Evolutionary conservation across 2,888 invertebrate species (phyloP).

Genomic region (Dasysyrphus albostriatus): DNA sequence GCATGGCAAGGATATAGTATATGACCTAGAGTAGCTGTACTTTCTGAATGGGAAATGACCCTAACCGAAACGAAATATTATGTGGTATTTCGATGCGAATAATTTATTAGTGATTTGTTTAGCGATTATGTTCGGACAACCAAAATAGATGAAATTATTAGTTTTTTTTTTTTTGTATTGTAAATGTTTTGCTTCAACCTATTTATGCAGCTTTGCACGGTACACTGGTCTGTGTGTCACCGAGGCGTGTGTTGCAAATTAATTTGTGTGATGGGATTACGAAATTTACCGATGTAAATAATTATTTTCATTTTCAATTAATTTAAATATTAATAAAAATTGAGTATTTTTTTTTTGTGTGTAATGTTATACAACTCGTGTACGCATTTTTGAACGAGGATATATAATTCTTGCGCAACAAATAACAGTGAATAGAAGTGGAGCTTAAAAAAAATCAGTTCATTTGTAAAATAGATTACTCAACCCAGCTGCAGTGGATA

Average conservation of each 20-base stretch:
- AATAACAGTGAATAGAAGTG: slow-evolving; percentile 36
- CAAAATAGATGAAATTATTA: slow-evolving; percentile 71
- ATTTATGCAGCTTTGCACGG: not conserved
- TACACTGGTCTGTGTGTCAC: not conserved
- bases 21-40: not conserved
- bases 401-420: slow-evolving; percentile 15
- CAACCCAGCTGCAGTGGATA: not conserved
- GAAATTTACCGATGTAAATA: slow-evolving; percentile 71
- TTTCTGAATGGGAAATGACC: slow-evolving; percentile 64
- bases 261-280: slow-evolving; percentile 72
- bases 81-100: slow-evolving; percentile 75
- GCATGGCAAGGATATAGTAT: not conserved
- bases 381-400: not conserved
- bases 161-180: slow-evolving; percentile 14
- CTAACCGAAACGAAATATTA: slow-evolving; percentile 74
- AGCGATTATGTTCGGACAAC: slow-evolving; percentile 74
- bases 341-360: not conserved
- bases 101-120: slow-evolving; percentile 76
- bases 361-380: not conserved
- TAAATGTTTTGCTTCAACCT: not conserved
- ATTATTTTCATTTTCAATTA: slow-evolving; percentile 72
- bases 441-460: not conserved
- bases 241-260: slow-evolving; percentile 36
- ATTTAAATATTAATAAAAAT: slow-evolving; percentile 70
- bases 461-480: not conserved